These are phyloP conservation scores for Lypha dubia DNA, from an alignment of 2,888 invertebrate genomes.

Conservation along the genomic window DNA sequence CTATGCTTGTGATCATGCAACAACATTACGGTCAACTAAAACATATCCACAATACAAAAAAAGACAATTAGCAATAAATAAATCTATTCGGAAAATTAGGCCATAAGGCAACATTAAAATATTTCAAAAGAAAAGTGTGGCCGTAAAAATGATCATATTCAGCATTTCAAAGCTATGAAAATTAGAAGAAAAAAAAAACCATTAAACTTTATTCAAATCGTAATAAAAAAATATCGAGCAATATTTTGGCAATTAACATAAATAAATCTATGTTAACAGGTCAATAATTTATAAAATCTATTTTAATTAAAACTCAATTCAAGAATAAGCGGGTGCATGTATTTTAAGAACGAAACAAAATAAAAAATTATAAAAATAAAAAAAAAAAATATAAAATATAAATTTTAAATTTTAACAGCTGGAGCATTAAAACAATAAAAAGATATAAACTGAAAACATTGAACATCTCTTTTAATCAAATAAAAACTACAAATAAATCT, in stretches of 20 bases:
- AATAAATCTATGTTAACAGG: constrained; percentile 27
- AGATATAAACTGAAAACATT: background rate
- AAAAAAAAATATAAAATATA: constrained; percentile 12
- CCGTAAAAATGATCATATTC: background rate
- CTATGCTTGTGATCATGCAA: no score
- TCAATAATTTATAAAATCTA: constrained; percentile 13
- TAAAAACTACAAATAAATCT: background rate
- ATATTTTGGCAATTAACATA: constrained; percentile 4
- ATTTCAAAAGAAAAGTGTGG: background rate
- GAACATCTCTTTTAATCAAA: background rate
- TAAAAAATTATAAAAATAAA: background rate
- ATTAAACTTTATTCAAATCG: background rate
- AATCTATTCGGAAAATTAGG: background rate
- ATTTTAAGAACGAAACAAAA: constrained; percentile 23
- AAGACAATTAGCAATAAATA: background rate
- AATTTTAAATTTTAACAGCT: constrained; percentile 23
- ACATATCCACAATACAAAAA: background rate
- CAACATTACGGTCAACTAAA: no score
- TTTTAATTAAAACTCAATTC: background rate
- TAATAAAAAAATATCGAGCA: background rate
- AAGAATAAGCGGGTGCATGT: constrained; percentile 20
- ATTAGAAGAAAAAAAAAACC: background rate
- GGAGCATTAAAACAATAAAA: constrained; percentile 17
- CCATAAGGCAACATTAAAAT: background rate
- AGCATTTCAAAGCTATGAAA: background rate